Conservation (phyloP, 2,888 invertebrate species). For the Urechis unicinctus region DNA sequence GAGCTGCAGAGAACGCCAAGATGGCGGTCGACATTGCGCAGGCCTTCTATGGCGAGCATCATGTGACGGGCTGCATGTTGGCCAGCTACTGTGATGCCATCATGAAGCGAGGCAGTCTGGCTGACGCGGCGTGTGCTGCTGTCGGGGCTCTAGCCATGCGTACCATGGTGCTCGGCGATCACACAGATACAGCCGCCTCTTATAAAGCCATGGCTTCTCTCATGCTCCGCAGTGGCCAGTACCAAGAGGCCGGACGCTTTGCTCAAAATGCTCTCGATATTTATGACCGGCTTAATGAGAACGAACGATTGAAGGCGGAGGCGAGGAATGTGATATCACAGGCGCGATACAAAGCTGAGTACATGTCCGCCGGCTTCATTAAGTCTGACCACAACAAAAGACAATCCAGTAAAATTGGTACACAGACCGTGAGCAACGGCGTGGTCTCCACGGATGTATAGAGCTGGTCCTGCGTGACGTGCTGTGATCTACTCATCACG, state of each 20-base stretch:
- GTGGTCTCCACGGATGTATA: too few species aligned
- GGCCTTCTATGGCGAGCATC: slow-evolving; percentile 17
- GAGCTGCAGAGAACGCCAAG: slow-evolving; percentile 14
- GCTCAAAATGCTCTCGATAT: slow-evolving; percentile 17
- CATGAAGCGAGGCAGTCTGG: slow-evolving; percentile 16
- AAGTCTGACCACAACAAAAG: too few species aligned
- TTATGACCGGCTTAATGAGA: slow-evolving; percentile 8
- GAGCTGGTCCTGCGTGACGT: too few species aligned
- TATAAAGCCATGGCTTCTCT: slow-evolving; percentile 19
- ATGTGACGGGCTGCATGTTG: slow-evolving; percentile 15
- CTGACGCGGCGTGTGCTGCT: slow-evolving; percentile 13
- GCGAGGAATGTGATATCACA: slow-evolving; percentile 16
- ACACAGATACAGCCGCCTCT: slow-evolving; percentile 15
- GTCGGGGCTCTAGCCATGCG: slow-evolving; percentile 14
- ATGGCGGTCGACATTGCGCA: slow-evolving; percentile 15
- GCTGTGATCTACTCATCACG: too few species aligned
- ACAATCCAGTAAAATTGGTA: too few species aligned
- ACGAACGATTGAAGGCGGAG: slow-evolving; percentile 9
- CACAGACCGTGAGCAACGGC: too few species aligned
- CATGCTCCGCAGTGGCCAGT: slow-evolving; percentile 19
- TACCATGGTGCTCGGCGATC: slow-evolving; percentile 16
- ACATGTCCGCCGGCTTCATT: neutral
- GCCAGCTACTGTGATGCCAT: slow-evolving; percentile 11
- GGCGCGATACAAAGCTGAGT: slow-evolving; percentile 6
- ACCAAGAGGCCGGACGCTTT: slow-evolving; percentile 15